A percentile compares a stretch with the other conserved stretches of the same genome.
Conservation (phyloP, 1,140 invertebrate genomes). For the Musca domestica region DNA sequence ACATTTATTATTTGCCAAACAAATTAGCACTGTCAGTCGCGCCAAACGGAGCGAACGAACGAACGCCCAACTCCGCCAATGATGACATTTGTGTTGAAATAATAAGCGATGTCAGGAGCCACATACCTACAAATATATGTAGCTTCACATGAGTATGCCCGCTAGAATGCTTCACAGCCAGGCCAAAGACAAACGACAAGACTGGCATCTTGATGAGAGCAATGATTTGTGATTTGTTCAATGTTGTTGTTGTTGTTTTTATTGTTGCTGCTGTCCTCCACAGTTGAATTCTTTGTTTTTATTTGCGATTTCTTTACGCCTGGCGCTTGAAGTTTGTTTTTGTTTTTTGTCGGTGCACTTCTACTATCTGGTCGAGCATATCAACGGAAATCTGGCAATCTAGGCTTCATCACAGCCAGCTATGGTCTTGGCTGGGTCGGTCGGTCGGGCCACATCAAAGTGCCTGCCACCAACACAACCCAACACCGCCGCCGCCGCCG, state of each 20-base stretch:
- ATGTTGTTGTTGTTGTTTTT: background rate
- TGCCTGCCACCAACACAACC: background rate
- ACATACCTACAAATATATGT: background rate
- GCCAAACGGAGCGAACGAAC: too few species aligned
- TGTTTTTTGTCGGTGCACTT: background rate
- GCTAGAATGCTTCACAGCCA: background rate
- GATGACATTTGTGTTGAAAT: too few species aligned
- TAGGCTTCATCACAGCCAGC: background rate
- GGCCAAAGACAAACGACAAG: background rate
- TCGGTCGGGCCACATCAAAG: conserved; percentile 10
- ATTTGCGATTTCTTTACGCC: background rate
- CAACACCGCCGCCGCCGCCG: background rate
- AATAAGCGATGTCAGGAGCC: too few species aligned
- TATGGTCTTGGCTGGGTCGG: background rate
- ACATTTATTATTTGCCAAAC: conserved; percentile 1
- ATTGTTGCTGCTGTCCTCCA: background rate
- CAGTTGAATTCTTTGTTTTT: conserved; percentile 19
- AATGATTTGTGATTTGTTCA: background rate
- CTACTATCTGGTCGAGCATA: conserved; percentile 9
- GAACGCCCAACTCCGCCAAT: too few species aligned
- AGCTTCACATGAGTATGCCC: background rate
- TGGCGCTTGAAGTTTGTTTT: background rate
- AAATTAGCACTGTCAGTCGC: conserved; percentile 9
- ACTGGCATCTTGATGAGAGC: background rate
- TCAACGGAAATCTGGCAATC: conserved; percentile 15